Evolutionary conservation across 2,888 invertebrate genomes (phyloP).

Genomic region (Spisula subtruncata): DNA sequence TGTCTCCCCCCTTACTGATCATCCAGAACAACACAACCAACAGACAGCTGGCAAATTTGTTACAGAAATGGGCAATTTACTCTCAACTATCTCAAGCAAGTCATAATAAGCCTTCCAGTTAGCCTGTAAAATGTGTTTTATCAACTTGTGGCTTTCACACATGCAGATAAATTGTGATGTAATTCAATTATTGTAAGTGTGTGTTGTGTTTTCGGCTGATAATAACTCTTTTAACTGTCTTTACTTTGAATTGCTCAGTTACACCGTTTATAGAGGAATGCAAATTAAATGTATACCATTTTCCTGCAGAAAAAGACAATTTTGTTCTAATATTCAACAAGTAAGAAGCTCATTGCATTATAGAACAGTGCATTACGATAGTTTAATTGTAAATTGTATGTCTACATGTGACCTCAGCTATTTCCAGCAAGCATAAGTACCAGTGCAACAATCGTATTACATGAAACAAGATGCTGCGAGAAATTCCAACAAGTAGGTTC

Average conservation of each 20-base stretch:
- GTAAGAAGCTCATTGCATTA: background rate
- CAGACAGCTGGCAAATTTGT: constrained; percentile 5
- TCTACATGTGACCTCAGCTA: background rate
- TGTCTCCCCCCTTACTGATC: background rate
- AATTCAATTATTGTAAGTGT: constrained; percentile 62
- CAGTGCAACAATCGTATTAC: background rate
- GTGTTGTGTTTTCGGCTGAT: constrained; percentile 41
- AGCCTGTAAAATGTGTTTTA: constrained; percentile 39
- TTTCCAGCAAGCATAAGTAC: background rate
- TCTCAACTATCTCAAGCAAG: constrained; percentile 11
- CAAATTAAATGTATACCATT: constrained; percentile 24
- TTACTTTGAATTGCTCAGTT: constrained; percentile 23
- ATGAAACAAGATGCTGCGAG: too few species aligned
- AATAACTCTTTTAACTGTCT: constrained; percentile 22
- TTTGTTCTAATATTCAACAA: constrained; percentile 1
- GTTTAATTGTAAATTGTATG: constrained; percentile 7
- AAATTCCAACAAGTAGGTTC: too few species aligned
- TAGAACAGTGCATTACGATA: background rate
- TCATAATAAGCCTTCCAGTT: constrained; percentile 43
- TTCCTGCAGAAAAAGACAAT: constrained; percentile 24
- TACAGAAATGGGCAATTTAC: constrained; percentile 46
- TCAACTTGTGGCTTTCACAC: constrained; percentile 52
- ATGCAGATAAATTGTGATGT: constrained; percentile 52
- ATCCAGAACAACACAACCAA: background rate
- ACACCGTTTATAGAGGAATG: constrained; percentile 16